Percentiles rank a stretch among this genome's conserved stretches.
These are phyloP conservation scores for Barbus barbus DNA, from an alignment of 2,113 vertebrate genomes.

Conservation along the genomic window DNA sequence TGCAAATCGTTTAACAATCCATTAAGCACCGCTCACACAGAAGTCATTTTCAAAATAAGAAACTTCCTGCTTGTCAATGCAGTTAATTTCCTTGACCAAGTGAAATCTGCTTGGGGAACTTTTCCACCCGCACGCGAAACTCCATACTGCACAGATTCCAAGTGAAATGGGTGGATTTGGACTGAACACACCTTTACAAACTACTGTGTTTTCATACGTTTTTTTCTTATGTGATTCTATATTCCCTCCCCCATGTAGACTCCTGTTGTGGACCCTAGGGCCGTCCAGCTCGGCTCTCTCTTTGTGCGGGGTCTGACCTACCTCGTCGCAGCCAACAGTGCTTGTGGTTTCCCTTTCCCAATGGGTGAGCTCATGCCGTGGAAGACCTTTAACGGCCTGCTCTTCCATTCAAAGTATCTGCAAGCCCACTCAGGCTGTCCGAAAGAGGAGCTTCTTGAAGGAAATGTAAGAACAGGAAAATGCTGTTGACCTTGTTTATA, in stretches of 20 bases:
- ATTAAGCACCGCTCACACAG: too few species aligned
- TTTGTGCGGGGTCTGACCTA: conserved; percentile 86
- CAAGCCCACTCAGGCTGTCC: conserved; percentile 75
- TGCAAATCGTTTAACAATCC: neutral
- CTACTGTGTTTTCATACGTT: neutral
- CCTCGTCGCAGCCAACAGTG: conserved; percentile 83
- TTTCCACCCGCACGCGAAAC: neutral
- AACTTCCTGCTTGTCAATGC: neutral
- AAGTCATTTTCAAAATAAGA: neutral
- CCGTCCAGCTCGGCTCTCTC: conserved; percentile 87
- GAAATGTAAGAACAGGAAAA: conserved; percentile 76
- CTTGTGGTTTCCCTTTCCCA: conserved; percentile 85
- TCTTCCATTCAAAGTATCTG: conserved; percentile 95
- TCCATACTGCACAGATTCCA: too few species aligned
- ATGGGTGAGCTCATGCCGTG: conserved; percentile 89
- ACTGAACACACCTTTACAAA: neutral
- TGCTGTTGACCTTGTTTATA: neutral
- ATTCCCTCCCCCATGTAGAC: conserved; percentile 71
- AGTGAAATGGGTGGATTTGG: neutral
- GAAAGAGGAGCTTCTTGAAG: conserved; percentile 79
- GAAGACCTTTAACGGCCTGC: conserved; percentile 88
- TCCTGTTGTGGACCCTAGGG: conserved; percentile 80
- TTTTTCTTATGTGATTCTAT: neutral
- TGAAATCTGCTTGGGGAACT: neutral
- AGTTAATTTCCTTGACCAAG: neutral